Evolutionary conservation across 1,140 invertebrate species (phyloP).

Genomic region (Antheraea mylitta): DNA sequence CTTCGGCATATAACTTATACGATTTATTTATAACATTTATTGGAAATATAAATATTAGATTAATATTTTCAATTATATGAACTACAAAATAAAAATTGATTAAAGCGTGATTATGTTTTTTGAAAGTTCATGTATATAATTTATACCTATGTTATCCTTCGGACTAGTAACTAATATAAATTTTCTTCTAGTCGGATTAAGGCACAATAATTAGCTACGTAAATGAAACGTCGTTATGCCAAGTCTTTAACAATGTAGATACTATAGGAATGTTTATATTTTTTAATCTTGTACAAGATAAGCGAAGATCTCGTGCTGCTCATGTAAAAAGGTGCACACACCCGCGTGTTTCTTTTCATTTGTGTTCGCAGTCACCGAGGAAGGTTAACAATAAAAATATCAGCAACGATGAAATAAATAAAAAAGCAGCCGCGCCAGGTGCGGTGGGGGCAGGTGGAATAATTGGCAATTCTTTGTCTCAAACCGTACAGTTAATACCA

Average conservation of each 20-base stretch:
- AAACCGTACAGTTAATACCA: constrained; percentile 57
- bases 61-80: too few species aligned
- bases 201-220: too few species aligned
- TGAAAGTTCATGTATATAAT: too few species aligned
- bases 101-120: too few species aligned
- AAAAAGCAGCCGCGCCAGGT: constrained; percentile 71
- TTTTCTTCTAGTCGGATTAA: too few species aligned
- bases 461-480: constrained; percentile 78
- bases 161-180: too few species aligned
- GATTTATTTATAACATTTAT: too few species aligned
- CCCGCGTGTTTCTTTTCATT: constrained; percentile 41
- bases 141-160: too few species aligned
- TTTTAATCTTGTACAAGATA: constrained; percentile 11
- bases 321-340: constrained; percentile 30
- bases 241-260: background rate
- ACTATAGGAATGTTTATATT: background rate
- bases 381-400: constrained; percentile 75
- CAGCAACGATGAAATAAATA: constrained; percentile 72
- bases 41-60: too few species aligned
- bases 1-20: too few species aligned
- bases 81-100: too few species aligned
- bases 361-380: constrained; percentile 31
- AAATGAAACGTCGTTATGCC: too few species aligned
- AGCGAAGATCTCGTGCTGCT: constrained; percentile 11
- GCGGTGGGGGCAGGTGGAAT: constrained; percentile 73